phyloP scores from a whole-genome alignment of 2,797 vertebrate species.

The Capromys pilorides region DNA sequence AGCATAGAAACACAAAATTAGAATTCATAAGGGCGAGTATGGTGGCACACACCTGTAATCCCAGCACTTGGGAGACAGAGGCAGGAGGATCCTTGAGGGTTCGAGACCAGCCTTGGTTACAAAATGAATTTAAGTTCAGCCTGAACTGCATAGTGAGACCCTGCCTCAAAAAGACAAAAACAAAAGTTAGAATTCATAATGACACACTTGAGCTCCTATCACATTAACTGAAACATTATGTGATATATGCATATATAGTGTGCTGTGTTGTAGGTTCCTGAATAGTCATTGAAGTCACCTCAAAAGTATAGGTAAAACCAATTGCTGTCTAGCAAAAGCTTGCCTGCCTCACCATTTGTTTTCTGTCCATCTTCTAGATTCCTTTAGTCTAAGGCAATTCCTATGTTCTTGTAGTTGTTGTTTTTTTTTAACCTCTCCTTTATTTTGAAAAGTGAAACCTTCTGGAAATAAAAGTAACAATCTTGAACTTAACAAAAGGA shows the following conservation, averaged over 20 bases:
- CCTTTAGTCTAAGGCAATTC: background rate
- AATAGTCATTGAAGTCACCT: background rate
- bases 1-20: background rate
- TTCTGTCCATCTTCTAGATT: background rate
- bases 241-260: background rate
- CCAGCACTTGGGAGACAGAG: no score
- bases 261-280: background rate
- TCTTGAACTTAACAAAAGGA: background rate
- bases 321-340: background rate
- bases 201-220: background rate
- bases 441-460: constrained; percentile 6
- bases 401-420: background rate
- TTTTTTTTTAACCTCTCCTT: constrained; percentile 35
- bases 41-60: background rate
- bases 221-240: constrained; percentile 4
- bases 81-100: no score
- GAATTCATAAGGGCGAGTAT: background rate
- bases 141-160: no score
- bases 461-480: constrained; percentile 15
- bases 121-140: no score
- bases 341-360: background rate
- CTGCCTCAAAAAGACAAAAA: no score
- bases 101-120: no score
- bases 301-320: background rate
- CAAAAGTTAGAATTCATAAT: no score